phyloP scores from a whole-genome alignment of 2,113 vertebrate genomes.

The Ardeotis arabs region DNA sequence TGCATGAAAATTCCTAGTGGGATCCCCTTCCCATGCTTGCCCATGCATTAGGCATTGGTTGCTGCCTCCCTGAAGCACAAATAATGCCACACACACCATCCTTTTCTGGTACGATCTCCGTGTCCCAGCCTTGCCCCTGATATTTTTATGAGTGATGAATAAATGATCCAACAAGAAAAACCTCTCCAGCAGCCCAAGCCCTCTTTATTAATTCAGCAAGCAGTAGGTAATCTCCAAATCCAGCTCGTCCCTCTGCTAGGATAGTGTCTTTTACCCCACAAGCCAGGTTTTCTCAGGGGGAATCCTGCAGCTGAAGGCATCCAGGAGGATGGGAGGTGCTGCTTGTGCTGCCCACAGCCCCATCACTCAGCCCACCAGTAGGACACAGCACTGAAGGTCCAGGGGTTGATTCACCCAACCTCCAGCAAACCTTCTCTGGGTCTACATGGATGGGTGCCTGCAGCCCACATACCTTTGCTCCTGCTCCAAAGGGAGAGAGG shows the following conservation, averaged over 20 bases:
- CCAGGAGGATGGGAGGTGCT: neutral
- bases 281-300: neutral
- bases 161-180: conserved; percentile 30
- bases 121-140: neutral
- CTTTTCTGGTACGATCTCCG: neutral
- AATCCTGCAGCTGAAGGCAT: neutral
- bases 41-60: neutral
- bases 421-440: neutral
- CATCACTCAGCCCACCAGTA: accelerated
- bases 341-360: neutral
- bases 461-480: neutral
- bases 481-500: neutral
- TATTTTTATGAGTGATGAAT: conserved; percentile 4
- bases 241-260: neutral
- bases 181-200: neutral
- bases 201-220: conserved; percentile 18
- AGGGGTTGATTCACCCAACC: neutral
- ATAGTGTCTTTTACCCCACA: neutral
- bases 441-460: accelerated
- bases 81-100: neutral
- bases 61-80: neutral
- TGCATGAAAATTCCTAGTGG: neutral
- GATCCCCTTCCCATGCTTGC: neutral
- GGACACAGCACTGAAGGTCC: neutral
- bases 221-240: neutral